Evolutionary conservation across 2,888 invertebrate species (phyloP), one percentile per base, ranked within the genome.

Genomic region (Choristoneura rosaceana): DNA sequence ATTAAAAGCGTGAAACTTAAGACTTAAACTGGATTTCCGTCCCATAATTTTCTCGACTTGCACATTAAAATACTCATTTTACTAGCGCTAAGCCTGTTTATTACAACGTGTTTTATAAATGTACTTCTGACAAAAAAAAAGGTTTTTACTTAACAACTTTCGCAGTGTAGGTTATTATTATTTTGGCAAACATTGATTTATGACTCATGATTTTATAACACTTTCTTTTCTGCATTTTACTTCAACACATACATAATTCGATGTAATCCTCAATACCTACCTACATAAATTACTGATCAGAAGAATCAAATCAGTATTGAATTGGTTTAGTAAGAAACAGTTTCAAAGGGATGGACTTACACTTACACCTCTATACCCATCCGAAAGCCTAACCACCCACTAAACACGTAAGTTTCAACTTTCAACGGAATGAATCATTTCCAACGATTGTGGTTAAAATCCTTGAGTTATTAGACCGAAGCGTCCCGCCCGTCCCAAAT

Each of bases 401-500:
- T 47, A 47, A 47, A n/a, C 47, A n/a, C 47, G 47, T 47, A 17
- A 55, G 55, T 55, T 12, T 25, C 12, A 5, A 25, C 12, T 55
- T 12, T 25, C 12, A 5, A 25, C 25, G 17, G 14, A 52, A 17
- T 55, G 55, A 25, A 55, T 55, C 55, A 55, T 25, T 25, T 25
- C 25, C 7, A 25, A 12, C 25, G 25, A 55, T 25, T 59, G 17
- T 15, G 38, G 59, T 59, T 8, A 33, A 59, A n/a, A 38, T 34
- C 34, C 58, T 58, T n/a, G 43, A 62, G 14, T 47, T 63, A 63
- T 63, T 47, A 47, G 45, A 47, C 63, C 47, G 45, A 63, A 62
- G 55, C 55, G 25, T 25, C 15, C 41, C 41, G 17, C 15, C 41
- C 41, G 17, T 61, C 41, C 41, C 41, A 61, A 61, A 61, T 59